Conservation (phyloP, 2,113 vertebrate genomes). For the Lathamus discolor region DNA sequence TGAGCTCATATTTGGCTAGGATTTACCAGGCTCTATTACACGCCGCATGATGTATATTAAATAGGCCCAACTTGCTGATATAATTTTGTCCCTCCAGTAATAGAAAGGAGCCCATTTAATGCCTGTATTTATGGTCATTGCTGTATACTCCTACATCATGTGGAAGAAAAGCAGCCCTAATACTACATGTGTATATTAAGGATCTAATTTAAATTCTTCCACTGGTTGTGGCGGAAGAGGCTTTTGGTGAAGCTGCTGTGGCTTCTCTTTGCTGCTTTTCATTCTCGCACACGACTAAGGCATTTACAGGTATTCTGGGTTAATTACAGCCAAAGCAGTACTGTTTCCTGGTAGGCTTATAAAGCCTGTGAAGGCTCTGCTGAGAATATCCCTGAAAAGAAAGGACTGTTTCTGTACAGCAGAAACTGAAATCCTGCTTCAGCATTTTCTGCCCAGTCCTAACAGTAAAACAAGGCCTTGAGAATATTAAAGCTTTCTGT, state of each 20-base stretch:
- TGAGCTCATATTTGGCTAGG: constrained; percentile 15
- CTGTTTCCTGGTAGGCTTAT: not conserved
- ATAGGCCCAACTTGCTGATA: not conserved
- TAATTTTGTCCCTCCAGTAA: constrained; percentile 17
- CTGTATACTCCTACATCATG: not conserved
- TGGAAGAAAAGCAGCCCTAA: not conserved
- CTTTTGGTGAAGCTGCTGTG: not conserved
- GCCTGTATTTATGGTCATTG: constrained; percentile 19
- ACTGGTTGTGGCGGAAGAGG: not conserved
- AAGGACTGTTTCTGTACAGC: not conserved
- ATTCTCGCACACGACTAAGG: not conserved
- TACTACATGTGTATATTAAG: not conserved
- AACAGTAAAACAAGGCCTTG: not conserved
- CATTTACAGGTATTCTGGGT: not conserved
- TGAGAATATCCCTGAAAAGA: not conserved
- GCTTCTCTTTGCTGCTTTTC: not conserved
- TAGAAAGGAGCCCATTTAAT: constrained; percentile 33
- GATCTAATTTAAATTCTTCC: not conserved
- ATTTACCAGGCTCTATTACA: constrained; percentile 26
- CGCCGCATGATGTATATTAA: constrained; percentile 2
- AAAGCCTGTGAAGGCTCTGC: not conserved
- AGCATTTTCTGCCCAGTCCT: not conserved
- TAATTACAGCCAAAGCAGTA: not conserved
- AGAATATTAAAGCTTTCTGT: not conserved
- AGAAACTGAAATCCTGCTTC: not conserved